Conservation (phyloP, 2,797 vertebrate genomes). For the Glossophaga mutica region DNA sequence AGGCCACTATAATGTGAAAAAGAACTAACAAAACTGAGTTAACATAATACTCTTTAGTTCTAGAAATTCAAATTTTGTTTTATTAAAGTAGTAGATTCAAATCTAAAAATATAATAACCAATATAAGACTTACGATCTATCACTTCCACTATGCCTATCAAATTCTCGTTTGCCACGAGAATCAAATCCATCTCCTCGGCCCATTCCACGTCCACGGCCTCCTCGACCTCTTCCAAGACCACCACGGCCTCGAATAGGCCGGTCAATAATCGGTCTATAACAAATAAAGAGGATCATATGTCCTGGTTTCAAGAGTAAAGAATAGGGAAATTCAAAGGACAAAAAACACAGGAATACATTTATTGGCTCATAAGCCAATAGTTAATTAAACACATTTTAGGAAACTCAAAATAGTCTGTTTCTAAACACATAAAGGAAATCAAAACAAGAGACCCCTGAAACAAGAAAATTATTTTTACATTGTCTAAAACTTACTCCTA, state of each 20-base stretch:
- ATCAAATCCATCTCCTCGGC: conserved; percentile 95
- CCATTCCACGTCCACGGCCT: conserved; percentile 92
- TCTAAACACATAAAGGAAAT: not conserved
- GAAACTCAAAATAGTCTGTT: not conserved
- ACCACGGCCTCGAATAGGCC: conserved; percentile 93
- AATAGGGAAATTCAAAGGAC: not conserved
- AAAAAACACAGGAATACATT: not conserved
- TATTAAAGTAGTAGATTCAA: not conserved
- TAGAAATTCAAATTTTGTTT: conserved; percentile 75
- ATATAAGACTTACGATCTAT: conserved; percentile 94
- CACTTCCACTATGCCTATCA: conserved; percentile 94
- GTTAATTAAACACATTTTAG: not conserved
- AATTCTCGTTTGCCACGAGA: conserved; percentile 97
- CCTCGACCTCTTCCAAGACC: conserved; percentile 92
- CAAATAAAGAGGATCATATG: not conserved
- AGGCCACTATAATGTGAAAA: conserved; percentile 91
- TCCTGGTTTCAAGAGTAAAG: not conserved
- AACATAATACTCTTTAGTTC: conserved; percentile 83
- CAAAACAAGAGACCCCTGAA: not conserved
- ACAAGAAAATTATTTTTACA: not conserved
- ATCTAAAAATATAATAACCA: not conserved
- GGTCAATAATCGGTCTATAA: conserved; percentile 89
- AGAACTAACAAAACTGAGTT: conserved; percentile 91
- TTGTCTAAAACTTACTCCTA: not conserved
- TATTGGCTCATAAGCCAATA: not conserved